Percentiles rank a stretch among this genome's conserved stretches.
Conservation (phyloP, 2,113 vertebrate genomes). For the Centrocercus urophasianus region DNA sequence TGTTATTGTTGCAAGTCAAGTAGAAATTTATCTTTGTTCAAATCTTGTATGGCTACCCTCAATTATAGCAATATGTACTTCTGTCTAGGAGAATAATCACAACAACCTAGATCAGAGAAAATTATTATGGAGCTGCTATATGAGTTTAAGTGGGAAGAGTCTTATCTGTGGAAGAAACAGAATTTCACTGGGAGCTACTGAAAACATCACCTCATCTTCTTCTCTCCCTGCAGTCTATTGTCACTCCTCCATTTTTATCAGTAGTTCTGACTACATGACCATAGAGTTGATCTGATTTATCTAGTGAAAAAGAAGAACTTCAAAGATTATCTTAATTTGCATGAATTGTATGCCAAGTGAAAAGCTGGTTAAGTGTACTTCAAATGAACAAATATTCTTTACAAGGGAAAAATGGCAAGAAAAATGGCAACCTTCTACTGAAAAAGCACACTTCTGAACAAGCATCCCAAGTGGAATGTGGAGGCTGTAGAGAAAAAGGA, state of each 20-base stretch:
- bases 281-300: not conserved
- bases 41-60: no score
- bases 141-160: not conserved
- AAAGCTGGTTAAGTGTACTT: not conserved
- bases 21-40: no score
- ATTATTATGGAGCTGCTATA: not conserved
- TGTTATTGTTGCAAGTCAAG: not conserved
- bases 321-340: not conserved
- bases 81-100: not conserved
- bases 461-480: fast-evolving
- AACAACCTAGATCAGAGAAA: not conserved
- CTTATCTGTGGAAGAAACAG: fast-evolving
- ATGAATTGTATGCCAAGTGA: not conserved
- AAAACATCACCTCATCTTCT: not conserved
- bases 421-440: not conserved
- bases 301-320: not conserved
- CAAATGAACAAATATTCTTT: not conserved
- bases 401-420: not conserved
- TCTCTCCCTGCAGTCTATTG: not conserved
- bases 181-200: not conserved
- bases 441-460: not conserved
- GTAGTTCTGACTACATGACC: not conserved
- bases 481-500: fast-evolving
- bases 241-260: not conserved
- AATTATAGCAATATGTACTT: no score